Percentiles rank a stretch among this genome's conserved stretches.
Conservation (phyloP, 1,140 invertebrate species). For the Amyelois transitella region DNA sequence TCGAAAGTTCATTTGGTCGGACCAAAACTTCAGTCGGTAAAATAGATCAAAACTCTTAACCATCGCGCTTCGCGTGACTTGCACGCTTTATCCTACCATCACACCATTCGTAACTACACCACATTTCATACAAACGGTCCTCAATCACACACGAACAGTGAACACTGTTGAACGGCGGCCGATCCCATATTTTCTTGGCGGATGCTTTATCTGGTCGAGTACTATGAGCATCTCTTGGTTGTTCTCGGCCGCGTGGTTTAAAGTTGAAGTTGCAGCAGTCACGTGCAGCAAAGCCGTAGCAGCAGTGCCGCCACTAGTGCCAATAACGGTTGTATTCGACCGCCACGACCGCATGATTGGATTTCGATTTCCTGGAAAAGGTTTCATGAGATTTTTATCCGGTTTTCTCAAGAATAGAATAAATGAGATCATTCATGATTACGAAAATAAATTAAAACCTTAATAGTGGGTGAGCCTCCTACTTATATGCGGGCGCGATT, state of each 20-base stretch:
- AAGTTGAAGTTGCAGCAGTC: slow-evolving; percentile 28
- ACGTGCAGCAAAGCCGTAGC: slow-evolving; percentile 38
- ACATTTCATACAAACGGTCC: slow-evolving; percentile 8
- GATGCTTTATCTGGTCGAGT: neutral
- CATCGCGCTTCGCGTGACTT: slow-evolving; percentile 7
- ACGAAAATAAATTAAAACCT: no score
- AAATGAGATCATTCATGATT: neutral
- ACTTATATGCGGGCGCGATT: no score
- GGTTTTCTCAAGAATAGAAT: no score
- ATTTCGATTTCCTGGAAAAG: slow-evolving; percentile 65
- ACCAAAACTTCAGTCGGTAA: slow-evolving; percentile 72
- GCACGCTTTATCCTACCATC: slow-evolving; percentile 9
- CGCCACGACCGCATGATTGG: slow-evolving; percentile 53
- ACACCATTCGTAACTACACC: slow-evolving; percentile 2
- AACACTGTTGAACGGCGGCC: slow-evolving; percentile 26
- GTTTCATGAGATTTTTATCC: no score
- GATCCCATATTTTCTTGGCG: slow-evolving; percentile 17
- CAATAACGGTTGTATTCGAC: slow-evolving; percentile 19
- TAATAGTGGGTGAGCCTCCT: no score
- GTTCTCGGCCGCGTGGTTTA: neutral
- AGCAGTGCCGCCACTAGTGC: slow-evolving; percentile 23
- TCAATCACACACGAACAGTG: slow-evolving; percentile 10
- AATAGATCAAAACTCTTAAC: slow-evolving; percentile 62
- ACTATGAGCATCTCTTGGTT: neutral
- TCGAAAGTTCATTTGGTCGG: slow-evolving; percentile 72